A percentile compares a stretch with the other conserved stretches of the same genome.
These are phyloP conservation scores for Acarapis woodi DNA, from an alignment of 1,140 invertebrate genomes.

Conservation along the genomic window DNA sequence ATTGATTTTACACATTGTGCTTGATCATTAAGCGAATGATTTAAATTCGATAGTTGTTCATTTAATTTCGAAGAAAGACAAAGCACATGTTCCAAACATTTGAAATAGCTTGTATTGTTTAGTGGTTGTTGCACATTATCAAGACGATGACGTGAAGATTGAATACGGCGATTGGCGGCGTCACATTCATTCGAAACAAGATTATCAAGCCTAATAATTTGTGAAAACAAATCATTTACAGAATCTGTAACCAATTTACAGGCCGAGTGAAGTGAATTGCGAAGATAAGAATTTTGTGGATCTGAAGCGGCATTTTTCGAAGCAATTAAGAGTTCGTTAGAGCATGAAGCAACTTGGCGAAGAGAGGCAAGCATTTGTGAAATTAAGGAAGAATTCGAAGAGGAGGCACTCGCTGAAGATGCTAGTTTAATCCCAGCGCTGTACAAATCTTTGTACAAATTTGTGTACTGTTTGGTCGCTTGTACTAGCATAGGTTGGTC, in stretches of 20 bases:
- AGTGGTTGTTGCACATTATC: slow-evolving; percentile 63
- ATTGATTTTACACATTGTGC: slow-evolving; percentile 64
- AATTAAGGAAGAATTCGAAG: slow-evolving; percentile 33
- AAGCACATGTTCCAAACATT: slow-evolving; percentile 71
- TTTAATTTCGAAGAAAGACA: slow-evolving; percentile 44
- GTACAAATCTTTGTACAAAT: slow-evolving; percentile 42
- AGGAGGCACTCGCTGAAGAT: too few relatives aligned
- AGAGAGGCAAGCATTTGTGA: slow-evolving; percentile 51
- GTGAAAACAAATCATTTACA: slow-evolving; percentile 61
- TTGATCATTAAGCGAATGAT: slow-evolving; percentile 62
- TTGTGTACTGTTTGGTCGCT: too few relatives aligned
- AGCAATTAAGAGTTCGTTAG: slow-evolving; percentile 51
- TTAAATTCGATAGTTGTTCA: slow-evolving; percentile 76
- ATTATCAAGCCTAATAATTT: slow-evolving; percentile 42
- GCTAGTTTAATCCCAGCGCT: slow-evolving; percentile 48
- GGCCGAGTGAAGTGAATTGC: slow-evolving; percentile 54
- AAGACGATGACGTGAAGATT: slow-evolving; percentile 37
- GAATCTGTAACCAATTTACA: slow-evolving; percentile 66
- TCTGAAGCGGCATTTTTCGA: slow-evolving; percentile 66
- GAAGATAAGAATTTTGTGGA: slow-evolving; percentile 56
- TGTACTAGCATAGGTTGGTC: too few relatives aligned
- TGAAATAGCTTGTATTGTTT: slow-evolving; percentile 65
- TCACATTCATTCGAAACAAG: slow-evolving; percentile 63
- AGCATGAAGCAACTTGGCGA: slow-evolving; percentile 56
- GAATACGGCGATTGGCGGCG: slow-evolving; percentile 73